Base-by-base conservation (phyloP, 2,113 vertebrate species). In the Limnothrissa miodon region DNA sequence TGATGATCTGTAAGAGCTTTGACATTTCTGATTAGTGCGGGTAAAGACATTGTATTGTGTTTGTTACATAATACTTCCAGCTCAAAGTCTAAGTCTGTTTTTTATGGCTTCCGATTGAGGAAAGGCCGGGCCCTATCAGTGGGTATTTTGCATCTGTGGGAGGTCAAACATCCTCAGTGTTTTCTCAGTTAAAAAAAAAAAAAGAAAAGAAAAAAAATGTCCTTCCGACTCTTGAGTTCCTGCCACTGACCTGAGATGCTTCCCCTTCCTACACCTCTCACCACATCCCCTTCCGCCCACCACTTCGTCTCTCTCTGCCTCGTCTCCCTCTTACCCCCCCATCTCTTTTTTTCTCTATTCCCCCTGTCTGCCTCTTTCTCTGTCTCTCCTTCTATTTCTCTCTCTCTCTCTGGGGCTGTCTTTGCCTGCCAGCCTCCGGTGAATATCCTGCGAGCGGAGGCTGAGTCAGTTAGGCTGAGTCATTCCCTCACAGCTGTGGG, bases 231-330 rank as follows among this genome's bases (percentile, higher is more conserved):
- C 51, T 6, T 6, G 51, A 91, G 91, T 93, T 92, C 91, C 90
- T 89, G 89, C 91, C 92, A 85, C 90, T 93, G 93, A 94, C 92
- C 93, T 53, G 48, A 56, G 78, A 70, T 62, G 45, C 78, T 80
- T 89, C 90, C 88, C 86, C 91, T 90, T 90, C 89, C 92, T 86
- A 84, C 87, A 86, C 83, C 25, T 39, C 87, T 87, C 85, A 10
- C 91, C 91, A 92, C 94, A 93, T 95, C 92, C 46, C 46, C 94
- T 93, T 92, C 92, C 90, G 42, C 82, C 82, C 83, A 85, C 81
- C 66, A 36, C 29, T 33, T 36, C 25, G 66, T n/a, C 25, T 74
- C 66, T 17, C 66, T 36, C 29, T 10, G 56, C 25, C 29, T 9
- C 23, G 8, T 29, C 42, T 45, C 78, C 87, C 84, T 78, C 39